phyloP scores from a whole-genome alignment of 1,140 invertebrate genomes.

The Hyphantria cunea region DNA sequence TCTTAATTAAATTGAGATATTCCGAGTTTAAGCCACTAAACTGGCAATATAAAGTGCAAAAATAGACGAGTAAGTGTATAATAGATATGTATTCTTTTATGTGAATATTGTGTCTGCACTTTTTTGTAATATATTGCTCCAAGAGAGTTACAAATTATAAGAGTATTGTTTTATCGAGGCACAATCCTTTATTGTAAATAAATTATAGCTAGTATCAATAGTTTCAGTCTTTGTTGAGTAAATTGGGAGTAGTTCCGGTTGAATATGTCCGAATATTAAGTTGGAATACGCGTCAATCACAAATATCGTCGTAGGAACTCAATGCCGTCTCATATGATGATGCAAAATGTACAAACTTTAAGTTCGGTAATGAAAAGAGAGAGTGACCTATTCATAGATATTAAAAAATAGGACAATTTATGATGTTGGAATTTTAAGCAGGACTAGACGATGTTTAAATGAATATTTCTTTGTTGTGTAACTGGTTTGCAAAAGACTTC shows the following conservation, averaged over 20 bases:
- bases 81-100: slow-evolving; percentile 72
- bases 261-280: slow-evolving; percentile 32
- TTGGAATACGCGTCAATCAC: slow-evolving; percentile 11
- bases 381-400: slow-evolving; percentile 58
- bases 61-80: slow-evolving; percentile 74
- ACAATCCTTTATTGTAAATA: slow-evolving; percentile 80
- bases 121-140: slow-evolving; percentile 70
- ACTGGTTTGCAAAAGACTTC: slow-evolving; percentile 26
- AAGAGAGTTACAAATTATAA: slow-evolving; percentile 61
- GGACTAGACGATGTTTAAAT: slow-evolving; percentile 31
- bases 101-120: slow-evolving; percentile 77
- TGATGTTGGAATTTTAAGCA: slow-evolving; percentile 54
- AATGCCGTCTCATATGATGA: slow-evolving; percentile 5
- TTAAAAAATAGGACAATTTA: slow-evolving; percentile 57
- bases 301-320: background rate
- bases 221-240: slow-evolving; percentile 59
- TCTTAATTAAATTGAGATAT: slow-evolving; percentile 80
- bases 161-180: slow-evolving; percentile 68
- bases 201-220: slow-evolving; percentile 67
- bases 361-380: slow-evolving; percentile 45
- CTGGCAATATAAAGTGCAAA: slow-evolving; percentile 79
- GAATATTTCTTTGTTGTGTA: slow-evolving; percentile 13
- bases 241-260: slow-evolving; percentile 53
- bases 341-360: slow-evolving; percentile 59
- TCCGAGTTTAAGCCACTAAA: slow-evolving; percentile 77